Percentiles rank a stretch among this genome's conserved stretches.
Evolutionary conservation across 2,113 vertebrate genomes (phyloP).

Genomic region (Xenopus laevis): DNA sequence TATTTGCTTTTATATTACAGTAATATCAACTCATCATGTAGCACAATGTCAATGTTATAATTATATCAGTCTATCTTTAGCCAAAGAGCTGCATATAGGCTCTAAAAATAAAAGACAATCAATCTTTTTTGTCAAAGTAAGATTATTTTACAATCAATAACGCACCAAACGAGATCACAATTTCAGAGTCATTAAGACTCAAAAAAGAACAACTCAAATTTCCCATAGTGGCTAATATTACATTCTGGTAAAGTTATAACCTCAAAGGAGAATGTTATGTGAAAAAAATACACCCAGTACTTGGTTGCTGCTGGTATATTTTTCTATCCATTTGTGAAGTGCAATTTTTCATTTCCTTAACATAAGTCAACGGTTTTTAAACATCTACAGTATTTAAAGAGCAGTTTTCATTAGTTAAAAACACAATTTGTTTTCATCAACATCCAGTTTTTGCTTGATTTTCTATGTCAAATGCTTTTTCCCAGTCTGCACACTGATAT

Average conservation of each 20-base stretch:
- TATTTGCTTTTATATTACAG: no score
- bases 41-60: no score
- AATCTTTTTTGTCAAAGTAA: conserved; percentile 13
- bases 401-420: not conserved
- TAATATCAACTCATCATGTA: no score
- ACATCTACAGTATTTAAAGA: no score
- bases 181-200: conserved; percentile 17
- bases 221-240: conserved; percentile 27
- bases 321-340: not conserved
- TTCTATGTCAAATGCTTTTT: not conserved
- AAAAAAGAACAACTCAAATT: conserved; percentile 20
- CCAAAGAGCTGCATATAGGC: no score
- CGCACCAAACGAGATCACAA: conserved; percentile 13
- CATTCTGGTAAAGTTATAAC: conserved; percentile 27
- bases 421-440: not conserved
- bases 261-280: conserved; percentile 18
- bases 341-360: no score
- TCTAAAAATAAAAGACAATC: conserved; percentile 15
- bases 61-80: no score
- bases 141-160: conserved; percentile 44
- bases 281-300: not conserved
- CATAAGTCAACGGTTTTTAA: no score
- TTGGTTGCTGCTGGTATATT: conserved; percentile 11
- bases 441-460: not conserved
- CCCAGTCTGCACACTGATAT: not conserved